phyloP scores from a whole-genome alignment of 1,140 invertebrate species.

The Cydia strobilella region DNA sequence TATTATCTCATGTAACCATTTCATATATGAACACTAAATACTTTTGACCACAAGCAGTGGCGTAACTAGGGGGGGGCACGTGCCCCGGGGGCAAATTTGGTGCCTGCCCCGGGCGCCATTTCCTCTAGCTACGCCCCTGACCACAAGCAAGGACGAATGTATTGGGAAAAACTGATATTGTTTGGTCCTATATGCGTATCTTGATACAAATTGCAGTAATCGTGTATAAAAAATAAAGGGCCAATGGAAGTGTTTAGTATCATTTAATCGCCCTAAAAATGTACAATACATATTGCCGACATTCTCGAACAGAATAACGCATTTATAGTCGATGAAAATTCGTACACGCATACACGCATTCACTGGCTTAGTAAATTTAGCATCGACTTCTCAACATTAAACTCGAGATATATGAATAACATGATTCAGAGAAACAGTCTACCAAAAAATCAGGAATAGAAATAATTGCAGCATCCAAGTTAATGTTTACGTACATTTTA shows the following conservation, averaged over 20 bases:
- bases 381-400: conserved; percentile 55
- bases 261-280: conserved; percentile 79
- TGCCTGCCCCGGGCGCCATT: no score
- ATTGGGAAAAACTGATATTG: no score
- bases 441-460: conserved; percentile 71
- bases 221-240: conserved; percentile 47
- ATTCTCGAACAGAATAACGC: conserved; percentile 68
- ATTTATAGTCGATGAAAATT: conserved; percentile 65
- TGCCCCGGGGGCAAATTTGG: no score
- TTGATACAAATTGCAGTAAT: not conserved
- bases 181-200: not conserved
- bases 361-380: conserved; percentile 67
- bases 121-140: no score
- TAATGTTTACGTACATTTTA: conserved; percentile 76
- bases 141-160: no score
- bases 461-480: conserved; percentile 66
- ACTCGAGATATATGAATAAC: conserved; percentile 53
- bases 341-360: conserved; percentile 62
- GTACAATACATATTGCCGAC: conserved; percentile 76
- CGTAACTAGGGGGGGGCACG: no score
- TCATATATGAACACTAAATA: no score
- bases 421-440: conserved; percentile 69
- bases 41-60: no score
- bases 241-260: conserved; percentile 63
- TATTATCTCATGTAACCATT: no score